These are phyloP conservation scores for Magallana nippona DNA, from an alignment of 2,888 invertebrate genomes.

Conservation along the genomic window DNA sequence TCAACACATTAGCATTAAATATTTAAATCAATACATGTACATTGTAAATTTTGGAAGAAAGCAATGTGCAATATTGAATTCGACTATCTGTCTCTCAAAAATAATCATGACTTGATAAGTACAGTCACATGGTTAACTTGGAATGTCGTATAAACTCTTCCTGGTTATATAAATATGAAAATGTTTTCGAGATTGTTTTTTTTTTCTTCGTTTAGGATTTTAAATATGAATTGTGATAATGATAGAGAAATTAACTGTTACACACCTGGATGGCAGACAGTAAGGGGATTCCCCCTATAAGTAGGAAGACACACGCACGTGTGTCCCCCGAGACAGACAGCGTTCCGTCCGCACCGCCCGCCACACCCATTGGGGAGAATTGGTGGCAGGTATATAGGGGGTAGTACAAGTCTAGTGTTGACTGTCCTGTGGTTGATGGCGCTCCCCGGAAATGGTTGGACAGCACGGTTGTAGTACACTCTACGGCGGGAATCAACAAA, in stretches of 20 bases:
- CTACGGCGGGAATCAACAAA: not conserved
- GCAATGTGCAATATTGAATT: too few relatives aligned
- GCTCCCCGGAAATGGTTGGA: not conserved
- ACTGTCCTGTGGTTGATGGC: not conserved
- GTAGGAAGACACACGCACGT: constrained; percentile 15
- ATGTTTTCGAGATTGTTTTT: too few relatives aligned
- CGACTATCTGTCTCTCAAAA: too few relatives aligned
- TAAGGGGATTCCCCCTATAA: not conserved
- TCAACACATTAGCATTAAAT: not conserved
- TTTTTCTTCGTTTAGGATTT: too few relatives aligned
- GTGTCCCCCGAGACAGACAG: constrained; percentile 1
- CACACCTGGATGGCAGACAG: constrained; percentile 11
- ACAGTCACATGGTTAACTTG: too few relatives aligned
- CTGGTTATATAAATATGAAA: too few relatives aligned
- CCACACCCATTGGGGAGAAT: constrained; percentile 4
- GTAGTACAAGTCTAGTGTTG: not conserved
- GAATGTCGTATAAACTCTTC: too few relatives aligned
- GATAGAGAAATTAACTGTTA: too few relatives aligned
- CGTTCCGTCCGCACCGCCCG: not conserved
- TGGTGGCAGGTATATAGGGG: constrained; percentile 22
- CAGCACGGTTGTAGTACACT: not conserved
- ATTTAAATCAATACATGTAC: too few relatives aligned
- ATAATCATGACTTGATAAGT: too few relatives aligned
- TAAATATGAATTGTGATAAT: too few relatives aligned
- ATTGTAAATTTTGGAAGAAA: too few relatives aligned